These are phyloP conservation scores for Probosciger aterrimus DNA, from an alignment of 2,113 vertebrate genomes.

Conservation along the genomic window DNA sequence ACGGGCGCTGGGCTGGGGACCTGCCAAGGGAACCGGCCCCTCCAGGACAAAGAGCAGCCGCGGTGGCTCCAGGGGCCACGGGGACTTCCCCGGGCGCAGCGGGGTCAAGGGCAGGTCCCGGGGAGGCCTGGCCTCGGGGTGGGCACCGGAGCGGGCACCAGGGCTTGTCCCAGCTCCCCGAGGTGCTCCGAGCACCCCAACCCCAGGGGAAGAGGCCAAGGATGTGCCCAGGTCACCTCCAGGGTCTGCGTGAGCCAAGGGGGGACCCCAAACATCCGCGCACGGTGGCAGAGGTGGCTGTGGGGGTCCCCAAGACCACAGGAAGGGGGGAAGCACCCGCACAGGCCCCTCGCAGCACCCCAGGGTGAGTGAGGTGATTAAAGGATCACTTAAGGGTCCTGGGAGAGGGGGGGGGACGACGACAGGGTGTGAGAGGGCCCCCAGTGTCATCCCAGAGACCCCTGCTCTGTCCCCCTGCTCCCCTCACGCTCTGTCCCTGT, in stretches of 20 bases:
- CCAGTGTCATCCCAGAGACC: not conserved
- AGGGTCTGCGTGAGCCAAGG: accelerated
- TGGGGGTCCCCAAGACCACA: not conserved
- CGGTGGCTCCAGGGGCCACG: not conserved
- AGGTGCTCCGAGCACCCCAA: not conserved
- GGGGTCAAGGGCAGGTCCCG: not conserved
- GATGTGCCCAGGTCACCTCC: not conserved
- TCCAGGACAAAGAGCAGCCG: not conserved
- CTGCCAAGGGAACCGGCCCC: not conserved
- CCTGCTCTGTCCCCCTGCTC: not conserved
- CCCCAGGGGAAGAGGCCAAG: not conserved
- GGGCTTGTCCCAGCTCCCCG: accelerated
- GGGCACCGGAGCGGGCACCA: not conserved
- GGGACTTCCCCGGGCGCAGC: not conserved
- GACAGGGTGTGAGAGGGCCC: not conserved
- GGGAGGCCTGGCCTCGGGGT: not conserved
- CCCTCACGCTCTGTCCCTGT: not conserved
- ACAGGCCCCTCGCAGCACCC: not conserved
- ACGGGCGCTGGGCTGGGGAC: not conserved
- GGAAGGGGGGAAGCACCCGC: too few relatives aligned
- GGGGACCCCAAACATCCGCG: not conserved
- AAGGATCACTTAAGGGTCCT: not conserved
- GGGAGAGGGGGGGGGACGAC: not conserved
- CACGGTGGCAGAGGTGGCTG: not conserved
- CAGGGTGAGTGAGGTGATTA: not conserved